A percentile compares a stretch with the other conserved stretches of the same genome.
Evolutionary conservation across 2,113 vertebrate genomes (phyloP).

Genomic region (Chloebia gouldiae): DNA sequence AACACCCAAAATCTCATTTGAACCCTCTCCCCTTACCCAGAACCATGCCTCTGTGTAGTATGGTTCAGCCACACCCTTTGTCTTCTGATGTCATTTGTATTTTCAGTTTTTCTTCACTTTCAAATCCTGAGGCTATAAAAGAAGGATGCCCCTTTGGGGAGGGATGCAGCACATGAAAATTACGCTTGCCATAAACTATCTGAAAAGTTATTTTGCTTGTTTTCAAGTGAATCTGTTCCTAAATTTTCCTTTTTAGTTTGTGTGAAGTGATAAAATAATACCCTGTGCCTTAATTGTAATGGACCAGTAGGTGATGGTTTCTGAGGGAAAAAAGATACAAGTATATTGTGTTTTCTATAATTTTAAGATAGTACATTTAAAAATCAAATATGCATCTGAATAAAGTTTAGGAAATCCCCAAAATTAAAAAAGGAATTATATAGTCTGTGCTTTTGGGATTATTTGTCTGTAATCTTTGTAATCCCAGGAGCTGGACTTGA

Average conservation of each 20-base stretch:
- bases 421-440: neutral
- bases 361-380: neutral
- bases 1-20: neutral
- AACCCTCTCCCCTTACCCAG: neutral
- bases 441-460: neutral
- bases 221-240: neutral
- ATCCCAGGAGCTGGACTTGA: neutral
- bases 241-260: neutral
- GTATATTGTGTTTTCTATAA: neutral
- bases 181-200: neutral
- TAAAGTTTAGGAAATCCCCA: neutral
- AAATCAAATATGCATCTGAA: neutral
- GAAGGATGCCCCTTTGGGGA: neutral
- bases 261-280: neutral
- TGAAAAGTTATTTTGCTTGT: neutral
- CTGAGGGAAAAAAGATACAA: neutral
- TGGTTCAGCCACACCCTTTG: neutral
- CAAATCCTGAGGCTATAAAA: neutral
- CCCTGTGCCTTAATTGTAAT: neutral
- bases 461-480: neutral
- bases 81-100: neutral
- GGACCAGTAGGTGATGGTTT: neutral
- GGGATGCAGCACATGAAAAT: neutral
- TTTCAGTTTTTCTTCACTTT: neutral
- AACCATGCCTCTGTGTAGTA: neutral